Percentiles rank a stretch among this genome's conserved stretches.
Conservation (phyloP, 2,888 invertebrate species). For the Cotesia congregata region DNA sequence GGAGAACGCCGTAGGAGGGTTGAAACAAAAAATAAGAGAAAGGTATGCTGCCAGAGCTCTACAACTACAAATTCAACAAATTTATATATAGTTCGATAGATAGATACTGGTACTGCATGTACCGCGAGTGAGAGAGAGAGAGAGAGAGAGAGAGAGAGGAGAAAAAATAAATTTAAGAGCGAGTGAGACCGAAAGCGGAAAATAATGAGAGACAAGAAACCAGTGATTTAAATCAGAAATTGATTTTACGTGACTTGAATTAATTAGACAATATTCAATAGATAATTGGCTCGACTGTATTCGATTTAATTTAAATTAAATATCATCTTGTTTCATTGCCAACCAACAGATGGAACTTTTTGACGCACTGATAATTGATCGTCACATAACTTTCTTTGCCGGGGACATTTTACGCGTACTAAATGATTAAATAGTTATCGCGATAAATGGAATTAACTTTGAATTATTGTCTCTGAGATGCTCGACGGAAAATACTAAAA, state of each 20-base stretch:
- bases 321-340: background rate
- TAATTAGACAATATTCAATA: background rate
- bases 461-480: constrained; percentile 22
- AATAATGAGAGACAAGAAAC: constrained; percentile 2
- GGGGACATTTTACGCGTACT: background rate
- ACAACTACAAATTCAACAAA: constrained; percentile 1
- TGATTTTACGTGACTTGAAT: constrained; percentile 28
- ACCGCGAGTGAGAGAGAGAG: background rate
- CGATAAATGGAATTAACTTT: constrained; percentile 19
- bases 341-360: background rate
- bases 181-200: background rate
- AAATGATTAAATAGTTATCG: constrained; percentile 18
- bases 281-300: background rate
- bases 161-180: background rate
- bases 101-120: background rate
- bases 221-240: constrained; percentile 20
- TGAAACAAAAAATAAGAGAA: constrained; percentile 8
- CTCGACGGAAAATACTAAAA: background rate
- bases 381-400: background rate
- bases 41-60: background rate
- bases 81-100: background rate
- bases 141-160: too few relatives aligned
- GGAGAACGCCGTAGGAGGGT: constrained; percentile 17
- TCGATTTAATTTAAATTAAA: background rate
- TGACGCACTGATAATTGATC: background rate